Evolutionary conservation across 2,113 vertebrate species (phyloP).

Genomic region (Alouatta palliata): DNA sequence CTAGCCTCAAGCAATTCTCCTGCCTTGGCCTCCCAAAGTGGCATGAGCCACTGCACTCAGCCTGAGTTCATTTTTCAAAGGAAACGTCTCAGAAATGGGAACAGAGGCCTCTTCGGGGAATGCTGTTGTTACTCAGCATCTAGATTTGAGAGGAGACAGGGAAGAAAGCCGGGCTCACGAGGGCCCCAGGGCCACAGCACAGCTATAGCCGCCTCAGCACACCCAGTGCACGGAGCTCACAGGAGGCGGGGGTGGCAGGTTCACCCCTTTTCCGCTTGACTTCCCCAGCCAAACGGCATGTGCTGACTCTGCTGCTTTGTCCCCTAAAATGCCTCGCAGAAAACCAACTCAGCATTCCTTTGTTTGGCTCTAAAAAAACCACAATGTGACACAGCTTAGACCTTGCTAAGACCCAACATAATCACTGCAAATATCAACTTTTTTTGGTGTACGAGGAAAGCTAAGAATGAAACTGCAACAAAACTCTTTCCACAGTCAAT

Average conservation of each 20-base stretch:
- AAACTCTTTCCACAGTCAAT: neutral
- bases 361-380: neutral
- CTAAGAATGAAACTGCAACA: neutral
- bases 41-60: no score
- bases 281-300: accelerated
- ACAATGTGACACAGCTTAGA: neutral
- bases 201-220: neutral
- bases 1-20: no score
- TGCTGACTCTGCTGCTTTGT: neutral
- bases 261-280: neutral
- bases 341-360: neutral
- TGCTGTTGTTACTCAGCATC: neutral
- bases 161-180: neutral
- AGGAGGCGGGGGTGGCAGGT: neutral
- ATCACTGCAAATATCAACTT: neutral
- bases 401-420: neutral
- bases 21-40: no score
- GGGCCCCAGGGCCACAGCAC: neutral
- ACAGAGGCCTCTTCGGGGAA: neutral
- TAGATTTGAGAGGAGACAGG: neutral
- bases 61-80: neutral
- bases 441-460: neutral
- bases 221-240: neutral
- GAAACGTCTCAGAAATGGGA: neutral
- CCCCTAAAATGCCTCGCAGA: neutral